phyloP scores from a whole-genome alignment of 64 coral and sea anemone species.

The Pocillopora damicornis region DNA sequence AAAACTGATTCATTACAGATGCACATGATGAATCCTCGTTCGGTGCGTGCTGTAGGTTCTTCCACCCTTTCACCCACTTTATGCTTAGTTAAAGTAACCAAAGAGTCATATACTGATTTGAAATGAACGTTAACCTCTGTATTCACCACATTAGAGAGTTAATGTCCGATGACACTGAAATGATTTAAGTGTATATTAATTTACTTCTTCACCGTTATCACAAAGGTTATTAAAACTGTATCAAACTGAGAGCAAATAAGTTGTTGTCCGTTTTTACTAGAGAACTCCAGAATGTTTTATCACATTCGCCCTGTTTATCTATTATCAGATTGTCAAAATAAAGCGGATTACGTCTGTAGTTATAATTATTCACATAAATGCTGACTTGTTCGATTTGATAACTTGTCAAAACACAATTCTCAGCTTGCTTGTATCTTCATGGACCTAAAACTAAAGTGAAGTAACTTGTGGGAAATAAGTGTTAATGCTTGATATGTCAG shows the following conservation, averaged over 20 bases:
- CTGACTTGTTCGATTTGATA: not conserved
- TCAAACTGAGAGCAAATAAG: not conserved
- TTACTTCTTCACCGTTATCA: not conserved
- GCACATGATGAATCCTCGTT: too few relatives aligned
- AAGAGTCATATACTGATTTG: not conserved
- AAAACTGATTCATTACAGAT: too few relatives aligned
- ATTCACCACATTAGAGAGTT: not conserved
- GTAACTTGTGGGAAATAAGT: not conserved
- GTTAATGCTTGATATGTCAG: not conserved
- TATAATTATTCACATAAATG: not conserved
- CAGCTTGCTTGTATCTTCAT: not conserved
- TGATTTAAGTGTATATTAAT: not conserved
- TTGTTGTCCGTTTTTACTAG: not conserved
- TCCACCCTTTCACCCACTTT: too few relatives aligned
- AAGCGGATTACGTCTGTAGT: not conserved
- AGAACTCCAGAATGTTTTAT: too few relatives aligned
- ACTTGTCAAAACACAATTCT: constrained; percentile 4
- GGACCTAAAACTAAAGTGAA: not conserved
- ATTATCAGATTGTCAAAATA: not conserved
- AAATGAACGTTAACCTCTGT: not conserved
- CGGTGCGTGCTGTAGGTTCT: too few relatives aligned
- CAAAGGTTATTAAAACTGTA: not conserved
- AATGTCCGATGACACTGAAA: not conserved
- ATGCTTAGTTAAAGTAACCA: not conserved
- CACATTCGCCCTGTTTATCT: not conserved